phyloP scores from a whole-genome alignment of 30 jellyfish, hydroid and myxozoan species.

The Morbakka virulenta region DNA sequence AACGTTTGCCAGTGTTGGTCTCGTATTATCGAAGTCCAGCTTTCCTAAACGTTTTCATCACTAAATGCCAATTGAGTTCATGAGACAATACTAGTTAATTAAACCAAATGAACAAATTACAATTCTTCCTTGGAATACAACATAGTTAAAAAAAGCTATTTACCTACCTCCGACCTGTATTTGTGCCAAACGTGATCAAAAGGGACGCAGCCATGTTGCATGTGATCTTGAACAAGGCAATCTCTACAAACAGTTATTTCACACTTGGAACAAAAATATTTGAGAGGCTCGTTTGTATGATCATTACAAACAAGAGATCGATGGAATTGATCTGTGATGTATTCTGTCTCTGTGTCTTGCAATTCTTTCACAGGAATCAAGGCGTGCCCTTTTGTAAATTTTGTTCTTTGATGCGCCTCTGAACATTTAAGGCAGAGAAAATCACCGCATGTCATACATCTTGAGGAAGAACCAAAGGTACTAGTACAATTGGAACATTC shows the following conservation, averaged over 20 bases:
- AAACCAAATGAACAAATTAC: too few relatives aligned
- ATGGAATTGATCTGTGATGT: background rate
- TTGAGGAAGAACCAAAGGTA: background rate
- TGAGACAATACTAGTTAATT: too few relatives aligned
- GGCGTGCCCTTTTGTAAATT: background rate
- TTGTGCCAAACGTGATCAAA: background rate
- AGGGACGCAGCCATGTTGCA: background rate
- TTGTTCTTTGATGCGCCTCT: background rate
- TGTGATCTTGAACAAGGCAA: background rate
- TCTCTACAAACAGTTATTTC: background rate
- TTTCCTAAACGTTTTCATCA: too few relatives aligned
- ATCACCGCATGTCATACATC: background rate
- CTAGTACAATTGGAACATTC: background rate
- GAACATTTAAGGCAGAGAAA: background rate
- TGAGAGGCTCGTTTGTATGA: background rate
- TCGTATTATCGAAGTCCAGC: too few relatives aligned
- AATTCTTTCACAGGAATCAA: background rate
- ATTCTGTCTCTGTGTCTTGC: background rate
- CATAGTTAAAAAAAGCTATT: too few relatives aligned
- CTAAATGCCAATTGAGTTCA: too few relatives aligned
- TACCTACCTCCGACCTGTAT: background rate
- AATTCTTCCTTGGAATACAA: too few relatives aligned
- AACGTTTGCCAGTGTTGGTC: too few relatives aligned
- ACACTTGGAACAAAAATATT: background rate
- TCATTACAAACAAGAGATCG: background rate